Percentiles rank a stretch among this genome's conserved stretches.
Evolutionary conservation across 2,888 invertebrate species (phyloP).

Genomic region (Stenoptilia bipunctidactyla): DNA sequence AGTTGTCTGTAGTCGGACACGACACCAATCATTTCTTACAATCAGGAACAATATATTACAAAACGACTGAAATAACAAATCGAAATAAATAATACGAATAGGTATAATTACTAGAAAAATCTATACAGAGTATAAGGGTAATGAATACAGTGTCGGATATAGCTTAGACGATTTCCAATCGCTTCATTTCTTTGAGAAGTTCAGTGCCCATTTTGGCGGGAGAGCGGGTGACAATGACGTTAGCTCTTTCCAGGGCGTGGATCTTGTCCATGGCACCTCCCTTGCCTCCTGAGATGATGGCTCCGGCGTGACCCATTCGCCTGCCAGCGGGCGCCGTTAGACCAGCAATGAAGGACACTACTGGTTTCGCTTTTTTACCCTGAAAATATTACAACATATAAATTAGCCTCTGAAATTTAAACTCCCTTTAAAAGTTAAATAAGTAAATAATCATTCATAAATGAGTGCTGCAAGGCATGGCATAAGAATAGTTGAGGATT

Average conservation of each 20-base stretch:
- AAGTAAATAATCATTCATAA: too few species aligned
- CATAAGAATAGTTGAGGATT: too few species aligned
- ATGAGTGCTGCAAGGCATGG: too few species aligned
- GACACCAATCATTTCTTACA: neutral
- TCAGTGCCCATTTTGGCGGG: slow-evolving; percentile 96
- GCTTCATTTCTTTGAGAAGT: slow-evolving; percentile 90
- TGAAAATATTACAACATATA: slow-evolving; percentile 35
- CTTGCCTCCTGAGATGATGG: slow-evolving; percentile 98
- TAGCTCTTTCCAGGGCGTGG: slow-evolving; percentile 91
- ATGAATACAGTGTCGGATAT: slow-evolving; percentile 19
- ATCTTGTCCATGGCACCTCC: slow-evolving; percentile 99
- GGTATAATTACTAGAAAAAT: slow-evolving; percentile 44
- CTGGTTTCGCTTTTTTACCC: slow-evolving; percentile 94
- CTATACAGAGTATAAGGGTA: slow-evolving; percentile 36
- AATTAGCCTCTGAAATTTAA: too few species aligned
- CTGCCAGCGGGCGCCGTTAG: slow-evolving; percentile 97
- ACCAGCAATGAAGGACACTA: slow-evolving; percentile 99
- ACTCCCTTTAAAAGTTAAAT: too few species aligned
- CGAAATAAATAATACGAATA: slow-evolving; percentile 46
- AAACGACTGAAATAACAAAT: slow-evolving; percentile 28
- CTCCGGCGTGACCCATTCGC: slow-evolving; percentile 99
- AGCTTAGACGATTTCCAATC: slow-evolving; percentile 75
- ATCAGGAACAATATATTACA: neutral
- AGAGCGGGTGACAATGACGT: slow-evolving; percentile 94
- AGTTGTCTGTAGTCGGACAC: neutral